Evolutionary conservation across 2,113 vertebrate species (phyloP).

Genomic region (Hippotragus niger): DNA sequence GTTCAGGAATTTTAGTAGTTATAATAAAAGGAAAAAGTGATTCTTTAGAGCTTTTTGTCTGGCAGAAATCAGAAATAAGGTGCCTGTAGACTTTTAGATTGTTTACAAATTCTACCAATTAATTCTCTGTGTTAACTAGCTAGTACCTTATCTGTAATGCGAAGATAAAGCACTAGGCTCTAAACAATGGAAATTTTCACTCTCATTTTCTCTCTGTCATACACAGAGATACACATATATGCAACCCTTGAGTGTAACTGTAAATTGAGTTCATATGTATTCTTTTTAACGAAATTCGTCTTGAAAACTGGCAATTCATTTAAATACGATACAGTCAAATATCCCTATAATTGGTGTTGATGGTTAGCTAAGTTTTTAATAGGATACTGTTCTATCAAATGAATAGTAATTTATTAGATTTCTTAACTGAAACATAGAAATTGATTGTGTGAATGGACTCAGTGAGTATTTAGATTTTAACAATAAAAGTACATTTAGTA

Average conservation of each 20-base stretch:
- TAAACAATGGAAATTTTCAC: neutral
- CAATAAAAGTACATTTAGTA: neutral
- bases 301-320: neutral
- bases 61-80: neutral
- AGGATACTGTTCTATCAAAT: neutral
- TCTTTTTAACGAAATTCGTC: neutral
- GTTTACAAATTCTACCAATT: neutral
- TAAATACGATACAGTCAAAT: neutral
- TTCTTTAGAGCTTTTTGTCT: neutral
- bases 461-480: conserved; percentile 21
- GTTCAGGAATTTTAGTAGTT: conserved; percentile 12
- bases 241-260: neutral
- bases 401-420: neutral
- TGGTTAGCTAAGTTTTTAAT: neutral
- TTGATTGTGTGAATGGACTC: neutral
- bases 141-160: neutral
- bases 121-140: neutral
- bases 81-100: neutral
- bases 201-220: neutral
- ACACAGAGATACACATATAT: neutral
- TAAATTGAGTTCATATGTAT: neutral
- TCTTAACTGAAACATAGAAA: neutral
- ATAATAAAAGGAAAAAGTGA: neutral
- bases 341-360: neutral
- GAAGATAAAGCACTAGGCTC: neutral